These are phyloP conservation scores for Aphelinus atriplicis DNA, from an alignment of 1,140 invertebrate genomes.

Conservation along the genomic window DNA sequence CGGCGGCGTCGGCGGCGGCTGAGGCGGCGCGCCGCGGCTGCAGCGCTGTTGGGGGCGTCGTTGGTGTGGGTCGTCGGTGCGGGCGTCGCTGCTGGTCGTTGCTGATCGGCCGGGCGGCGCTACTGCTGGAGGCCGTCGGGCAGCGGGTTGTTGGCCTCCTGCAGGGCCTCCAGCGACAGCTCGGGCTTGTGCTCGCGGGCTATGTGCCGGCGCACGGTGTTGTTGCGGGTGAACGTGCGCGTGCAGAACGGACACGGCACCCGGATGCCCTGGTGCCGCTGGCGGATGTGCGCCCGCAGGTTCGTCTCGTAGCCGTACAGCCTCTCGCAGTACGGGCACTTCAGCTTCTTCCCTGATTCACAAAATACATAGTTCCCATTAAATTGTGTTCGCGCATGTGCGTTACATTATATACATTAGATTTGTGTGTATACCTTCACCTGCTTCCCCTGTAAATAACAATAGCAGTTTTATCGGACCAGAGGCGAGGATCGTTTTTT, in stretches of 20 bases:
- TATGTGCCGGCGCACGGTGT: constrained; percentile 88
- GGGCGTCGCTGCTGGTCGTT: background rate
- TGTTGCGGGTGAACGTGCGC: constrained; percentile 91
- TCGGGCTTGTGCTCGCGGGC: constrained; percentile 86
- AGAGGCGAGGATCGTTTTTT: too few relatives aligned
- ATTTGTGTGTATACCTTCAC: too few relatives aligned
- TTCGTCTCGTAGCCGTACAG: constrained; percentile 95
- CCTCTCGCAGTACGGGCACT: constrained; percentile 90
- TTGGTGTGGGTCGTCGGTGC: background rate
- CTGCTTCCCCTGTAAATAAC: too few relatives aligned
- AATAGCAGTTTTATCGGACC: too few relatives aligned
- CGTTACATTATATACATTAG: too few relatives aligned
- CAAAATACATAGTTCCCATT: too few relatives aligned
- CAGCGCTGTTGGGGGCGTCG: background rate
- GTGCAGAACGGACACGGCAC: constrained; percentile 88
- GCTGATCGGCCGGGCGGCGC: constrained; percentile 25
- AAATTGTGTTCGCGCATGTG: too few relatives aligned
- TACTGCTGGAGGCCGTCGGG: constrained; percentile 60
- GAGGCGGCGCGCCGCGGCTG: constrained; percentile 18
- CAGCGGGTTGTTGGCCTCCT: constrained; percentile 67
- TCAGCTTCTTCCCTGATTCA: constrained; percentile 82
- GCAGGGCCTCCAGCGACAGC: constrained; percentile 74
- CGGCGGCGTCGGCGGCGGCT: constrained; percentile 5
- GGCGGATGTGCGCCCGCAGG: constrained; percentile 86
- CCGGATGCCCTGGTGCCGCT: constrained; percentile 88